Evolutionary conservation across 2,888 invertebrate species (phyloP).

Genomic region (Phasia obesa): DNA sequence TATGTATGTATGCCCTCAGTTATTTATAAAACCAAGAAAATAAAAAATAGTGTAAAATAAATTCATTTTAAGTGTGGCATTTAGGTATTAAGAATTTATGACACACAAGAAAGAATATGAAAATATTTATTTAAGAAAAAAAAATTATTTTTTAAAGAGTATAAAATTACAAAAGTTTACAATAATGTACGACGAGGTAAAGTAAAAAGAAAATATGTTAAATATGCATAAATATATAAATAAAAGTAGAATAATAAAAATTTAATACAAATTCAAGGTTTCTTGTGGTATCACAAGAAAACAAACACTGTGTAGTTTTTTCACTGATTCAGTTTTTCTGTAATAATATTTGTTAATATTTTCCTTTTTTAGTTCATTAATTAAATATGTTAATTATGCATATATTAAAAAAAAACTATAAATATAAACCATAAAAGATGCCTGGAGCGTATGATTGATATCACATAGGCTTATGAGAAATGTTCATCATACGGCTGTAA

Average conservation of each 20-base stretch:
- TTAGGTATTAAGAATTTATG: conserved; percentile 21
- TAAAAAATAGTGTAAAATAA: neutral
- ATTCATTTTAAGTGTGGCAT: conserved; percentile 40
- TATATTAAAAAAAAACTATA: neutral
- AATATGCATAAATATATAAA: conserved; percentile 3
- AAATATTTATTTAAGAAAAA: no score
- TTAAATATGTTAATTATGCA: conserved; percentile 15
- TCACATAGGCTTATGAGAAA: neutral
- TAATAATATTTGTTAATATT: neutral
- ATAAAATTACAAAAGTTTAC: conserved; percentile 31
- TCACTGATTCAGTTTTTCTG: neutral
- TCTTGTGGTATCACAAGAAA: no score
- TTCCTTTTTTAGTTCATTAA: conserved; percentile 4
- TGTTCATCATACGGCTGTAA: neutral
- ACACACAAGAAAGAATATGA: neutral
- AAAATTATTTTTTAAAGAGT: conserved; percentile 15
- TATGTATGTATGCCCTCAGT: neutral
- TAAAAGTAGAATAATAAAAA: conserved; percentile 6
- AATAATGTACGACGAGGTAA: conserved; percentile 1
- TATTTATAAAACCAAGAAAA: neutral
- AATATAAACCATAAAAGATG: neutral
- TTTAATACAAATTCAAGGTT: conserved; percentile 65
- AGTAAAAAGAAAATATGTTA: conserved; percentile 23
- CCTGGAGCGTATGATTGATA: neutral
- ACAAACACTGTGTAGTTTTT: no score